These are phyloP conservation scores for Scytalopus superciliaris DNA, from an alignment of 2,113 vertebrate genomes.

Conservation along the genomic window DNA sequence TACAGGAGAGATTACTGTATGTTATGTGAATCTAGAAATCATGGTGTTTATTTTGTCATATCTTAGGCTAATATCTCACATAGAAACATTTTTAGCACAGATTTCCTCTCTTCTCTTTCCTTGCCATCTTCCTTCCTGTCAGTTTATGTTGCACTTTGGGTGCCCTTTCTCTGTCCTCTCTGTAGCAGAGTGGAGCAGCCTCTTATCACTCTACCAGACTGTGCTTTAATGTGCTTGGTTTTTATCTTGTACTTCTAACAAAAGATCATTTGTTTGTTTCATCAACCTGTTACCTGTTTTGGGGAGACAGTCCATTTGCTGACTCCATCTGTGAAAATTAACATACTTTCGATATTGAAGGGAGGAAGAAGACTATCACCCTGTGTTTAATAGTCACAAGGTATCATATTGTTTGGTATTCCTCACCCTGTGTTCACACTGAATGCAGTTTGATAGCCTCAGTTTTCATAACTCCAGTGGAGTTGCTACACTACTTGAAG, in stretches of 20 bases:
- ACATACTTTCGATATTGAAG: not conserved
- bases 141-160: not conserved
- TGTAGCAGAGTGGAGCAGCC: not conserved
- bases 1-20: not conserved
- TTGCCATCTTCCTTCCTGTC: conserved; percentile 48
- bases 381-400: not conserved
- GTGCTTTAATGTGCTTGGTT: not conserved
- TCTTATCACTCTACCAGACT: not conserved
- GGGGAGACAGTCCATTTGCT: not conserved
- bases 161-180: conserved; percentile 32
- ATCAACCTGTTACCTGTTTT: not conserved
- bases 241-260: not conserved
- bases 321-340: not conserved
- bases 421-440: not conserved
- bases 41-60: not conserved
- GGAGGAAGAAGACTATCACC: not conserved
- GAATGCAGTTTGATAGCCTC: conserved; percentile 2
- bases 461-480: conserved; percentile 51
- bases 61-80: not conserved
- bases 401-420: not conserved
- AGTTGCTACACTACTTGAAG: conserved; percentile 38
- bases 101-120: conserved; percentile 49
- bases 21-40: not conserved
- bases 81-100: conserved; percentile 5
- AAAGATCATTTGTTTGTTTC: not conserved